Percentiles rank a stretch among this genome's conserved stretches.
Evolutionary conservation across 2,797 vertebrate genomes (phyloP).

Genomic region (Nannoperca obscura): DNA sequence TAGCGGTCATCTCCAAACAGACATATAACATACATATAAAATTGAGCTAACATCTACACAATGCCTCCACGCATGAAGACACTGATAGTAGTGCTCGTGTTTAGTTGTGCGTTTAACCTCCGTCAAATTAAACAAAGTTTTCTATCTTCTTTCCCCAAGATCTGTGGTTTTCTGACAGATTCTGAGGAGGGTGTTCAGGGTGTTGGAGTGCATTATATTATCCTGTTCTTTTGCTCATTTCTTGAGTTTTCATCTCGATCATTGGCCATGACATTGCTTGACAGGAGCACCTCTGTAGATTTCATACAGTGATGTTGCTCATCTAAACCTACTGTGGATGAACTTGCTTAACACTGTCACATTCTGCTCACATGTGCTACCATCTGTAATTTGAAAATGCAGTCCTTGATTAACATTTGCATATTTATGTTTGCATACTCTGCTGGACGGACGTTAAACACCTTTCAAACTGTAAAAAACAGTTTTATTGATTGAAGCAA

Average conservation of each 20-base stretch:
- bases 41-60: neutral
- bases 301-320: neutral
- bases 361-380: constrained; percentile 1
- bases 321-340: neutral
- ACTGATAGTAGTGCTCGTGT: neutral
- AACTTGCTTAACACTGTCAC: neutral
- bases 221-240: neutral
- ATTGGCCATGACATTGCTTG: neutral
- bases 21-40: too few species aligned
- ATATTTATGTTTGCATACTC: constrained; percentile 19
- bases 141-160: neutral
- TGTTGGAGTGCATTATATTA: neutral
- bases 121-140: neutral
- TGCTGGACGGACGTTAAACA: neutral
- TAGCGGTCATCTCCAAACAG: neutral
- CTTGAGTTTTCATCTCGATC: neutral
- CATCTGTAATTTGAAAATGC: constrained; percentile 8
- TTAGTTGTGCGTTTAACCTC: neutral
- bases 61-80: neutral
- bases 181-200: neutral
- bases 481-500: constrained; percentile 12
- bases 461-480: neutral
- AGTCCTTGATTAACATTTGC: constrained; percentile 2
- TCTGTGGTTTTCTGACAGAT: neutral
- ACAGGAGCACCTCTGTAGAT: neutral